These are phyloP conservation scores for Spialia ferax DNA, from an alignment of 2,888 invertebrate species.

Conservation along the genomic window DNA sequence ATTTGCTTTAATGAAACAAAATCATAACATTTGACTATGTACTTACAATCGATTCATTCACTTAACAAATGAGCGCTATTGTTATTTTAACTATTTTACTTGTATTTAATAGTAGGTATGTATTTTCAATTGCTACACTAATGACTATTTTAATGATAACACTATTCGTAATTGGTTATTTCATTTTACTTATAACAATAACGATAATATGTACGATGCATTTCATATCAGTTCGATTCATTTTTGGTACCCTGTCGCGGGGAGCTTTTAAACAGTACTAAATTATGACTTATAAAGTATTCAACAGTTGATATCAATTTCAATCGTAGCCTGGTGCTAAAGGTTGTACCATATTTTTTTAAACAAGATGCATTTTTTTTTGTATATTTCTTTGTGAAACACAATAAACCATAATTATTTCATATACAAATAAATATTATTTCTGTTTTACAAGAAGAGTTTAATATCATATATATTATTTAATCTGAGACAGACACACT, in stretches of 20 bases:
- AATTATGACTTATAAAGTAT: slow-evolving; percentile 21
- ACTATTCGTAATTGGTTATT: slow-evolving; percentile 23
- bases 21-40: neutral
- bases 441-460: neutral
- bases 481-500: neutral
- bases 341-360: neutral
- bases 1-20: no score
- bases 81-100: slow-evolving; percentile 6
- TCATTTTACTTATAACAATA: slow-evolving; percentile 25
- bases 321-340: slow-evolving; percentile 14
- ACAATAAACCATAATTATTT: neutral
- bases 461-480: neutral
- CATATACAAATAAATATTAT: neutral
- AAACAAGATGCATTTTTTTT: no score
- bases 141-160: slow-evolving; percentile 14
- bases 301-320: slow-evolving; percentile 12
- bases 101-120: neutral
- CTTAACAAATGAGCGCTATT: neutral
- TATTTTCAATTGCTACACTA: slow-evolving; percentile 16
- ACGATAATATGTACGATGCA: slow-evolving; percentile 19
- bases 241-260: slow-evolving; percentile 34
- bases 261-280: slow-evolving; percentile 26
- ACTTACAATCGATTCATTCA: neutral
- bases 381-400: no score
- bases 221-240: slow-evolving; percentile 26